Percentiles rank a stretch among this genome's conserved stretches.
Conservation (phyloP, 2,888 invertebrate genomes). For the Sinhomidia bicolor region DNA sequence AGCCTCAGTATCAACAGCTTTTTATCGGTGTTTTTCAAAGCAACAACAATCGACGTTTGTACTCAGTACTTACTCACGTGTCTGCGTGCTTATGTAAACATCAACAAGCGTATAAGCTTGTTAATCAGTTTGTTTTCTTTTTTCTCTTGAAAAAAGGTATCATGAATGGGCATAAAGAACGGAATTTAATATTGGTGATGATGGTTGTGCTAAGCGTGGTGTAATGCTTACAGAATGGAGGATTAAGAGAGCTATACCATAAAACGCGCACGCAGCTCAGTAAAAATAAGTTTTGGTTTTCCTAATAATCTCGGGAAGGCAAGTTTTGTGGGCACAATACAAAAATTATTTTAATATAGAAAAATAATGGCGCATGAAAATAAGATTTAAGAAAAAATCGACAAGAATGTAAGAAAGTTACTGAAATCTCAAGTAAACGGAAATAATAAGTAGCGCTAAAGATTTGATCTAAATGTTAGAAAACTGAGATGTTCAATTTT, state of each 20-base stretch:
- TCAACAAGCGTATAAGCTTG: not conserved
- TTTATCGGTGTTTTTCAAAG: slow-evolving; percentile 53
- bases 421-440: not conserved
- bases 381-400: not conserved
- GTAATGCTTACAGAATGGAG: slow-evolving; percentile 35
- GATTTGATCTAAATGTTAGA: not conserved
- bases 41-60: slow-evolving; percentile 1
- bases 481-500: not conserved
- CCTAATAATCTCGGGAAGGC: slow-evolving; percentile 14
- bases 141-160: not conserved
- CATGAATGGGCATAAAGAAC: slow-evolving; percentile 3
- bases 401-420: slow-evolving; percentile 6
- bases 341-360: slow-evolving; percentile 8
- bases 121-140: slow-evolving; percentile 33
- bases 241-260: slow-evolving; percentile 8
- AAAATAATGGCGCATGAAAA: slow-evolving; percentile 9
- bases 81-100: slow-evolving; percentile 29
- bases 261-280: slow-evolving; percentile 51
- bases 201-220: not conserved
- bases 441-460: slow-evolving; percentile 1
- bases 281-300: slow-evolving; percentile 34
- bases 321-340: not conserved
- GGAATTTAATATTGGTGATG: slow-evolving; percentile 6
- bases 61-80: not conserved
- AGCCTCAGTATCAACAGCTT: slow-evolving; percentile 21